phyloP scores from a whole-genome alignment of 2,797 vertebrate genomes.

The Tiaroga cobitis region DNA sequence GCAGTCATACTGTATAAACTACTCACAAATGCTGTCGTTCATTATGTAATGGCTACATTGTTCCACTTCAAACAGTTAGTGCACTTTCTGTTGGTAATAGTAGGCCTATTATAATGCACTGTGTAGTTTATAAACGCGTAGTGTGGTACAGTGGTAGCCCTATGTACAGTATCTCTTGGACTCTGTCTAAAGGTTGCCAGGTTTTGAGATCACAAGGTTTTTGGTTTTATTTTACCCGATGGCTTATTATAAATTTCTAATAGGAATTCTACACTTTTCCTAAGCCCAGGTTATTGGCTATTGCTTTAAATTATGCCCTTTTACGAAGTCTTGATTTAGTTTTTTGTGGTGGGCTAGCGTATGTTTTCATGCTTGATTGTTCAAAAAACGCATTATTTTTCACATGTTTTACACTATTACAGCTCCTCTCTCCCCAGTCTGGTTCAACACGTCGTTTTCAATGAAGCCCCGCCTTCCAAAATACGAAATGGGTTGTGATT shows the following conservation, averaged over 20 bases:
- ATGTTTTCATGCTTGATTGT: too few relatives aligned
- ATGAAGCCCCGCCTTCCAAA: too few relatives aligned
- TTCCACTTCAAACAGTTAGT: slow-evolving; percentile 28
- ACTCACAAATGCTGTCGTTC: slow-evolving; percentile 37
- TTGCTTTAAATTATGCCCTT: too few relatives aligned
- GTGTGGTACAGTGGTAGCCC: not conserved
- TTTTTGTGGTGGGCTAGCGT: too few relatives aligned
- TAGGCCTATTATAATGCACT: not conserved
- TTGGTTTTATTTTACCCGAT: not conserved
- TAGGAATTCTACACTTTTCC: not conserved
- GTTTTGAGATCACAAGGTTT: slow-evolving; percentile 4
- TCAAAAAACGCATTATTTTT: too few relatives aligned
- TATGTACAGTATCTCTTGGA: not conserved
- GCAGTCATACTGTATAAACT: slow-evolving; percentile 40
- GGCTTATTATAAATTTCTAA: not conserved
- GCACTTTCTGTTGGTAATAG: not conserved
- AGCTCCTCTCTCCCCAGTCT: too few relatives aligned
- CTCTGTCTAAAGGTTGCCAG: not conserved
- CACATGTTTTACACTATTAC: too few relatives aligned
- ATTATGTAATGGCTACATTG: slow-evolving; percentile 29
- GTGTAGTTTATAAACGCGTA: slow-evolving; percentile 1
- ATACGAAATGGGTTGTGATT: too few relatives aligned
- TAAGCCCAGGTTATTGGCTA: not conserved
- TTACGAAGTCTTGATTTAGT: too few relatives aligned
- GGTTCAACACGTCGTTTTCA: too few relatives aligned